Evolutionary conservation across 2,888 invertebrate genomes (phyloP).

Genomic region (Pollenia griseotomentosa): DNA sequence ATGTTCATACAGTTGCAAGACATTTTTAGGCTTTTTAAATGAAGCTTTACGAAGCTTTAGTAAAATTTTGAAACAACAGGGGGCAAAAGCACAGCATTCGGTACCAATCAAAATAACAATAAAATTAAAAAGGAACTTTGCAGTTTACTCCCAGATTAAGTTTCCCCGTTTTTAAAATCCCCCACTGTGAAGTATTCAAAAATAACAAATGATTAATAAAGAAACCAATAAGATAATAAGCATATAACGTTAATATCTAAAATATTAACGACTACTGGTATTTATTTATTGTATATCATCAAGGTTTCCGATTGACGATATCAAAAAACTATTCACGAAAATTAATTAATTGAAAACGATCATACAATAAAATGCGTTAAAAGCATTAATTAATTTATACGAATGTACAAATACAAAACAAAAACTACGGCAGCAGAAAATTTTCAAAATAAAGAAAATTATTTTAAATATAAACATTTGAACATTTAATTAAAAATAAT

Average conservation of each 20-base stretch:
- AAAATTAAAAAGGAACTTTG: no score
- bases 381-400: conserved; percentile 32
- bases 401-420: not conserved
- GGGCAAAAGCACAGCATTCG: no score
- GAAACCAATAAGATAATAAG: not conserved
- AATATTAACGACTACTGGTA: conserved; percentile 13
- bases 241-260: not conserved
- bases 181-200: no score
- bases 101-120: no score
- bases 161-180: no score
- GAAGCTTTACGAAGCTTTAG: no score
- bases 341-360: conserved; percentile 43
- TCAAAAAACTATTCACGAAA: not conserved
- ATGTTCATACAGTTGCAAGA: no score
- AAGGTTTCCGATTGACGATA: conserved; percentile 50
- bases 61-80: no score
- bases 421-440: not conserved
- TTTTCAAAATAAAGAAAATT: conserved; percentile 6
- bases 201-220: no score
- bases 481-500: not conserved
- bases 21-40: no score
- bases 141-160: no score
- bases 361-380: conserved; percentile 30
- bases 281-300: conserved; percentile 28
- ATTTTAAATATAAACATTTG: not conserved